These are phyloP conservation scores for Battus philenor DNA, from an alignment of 1,140 invertebrate genomes.

Conservation along the genomic window DNA sequence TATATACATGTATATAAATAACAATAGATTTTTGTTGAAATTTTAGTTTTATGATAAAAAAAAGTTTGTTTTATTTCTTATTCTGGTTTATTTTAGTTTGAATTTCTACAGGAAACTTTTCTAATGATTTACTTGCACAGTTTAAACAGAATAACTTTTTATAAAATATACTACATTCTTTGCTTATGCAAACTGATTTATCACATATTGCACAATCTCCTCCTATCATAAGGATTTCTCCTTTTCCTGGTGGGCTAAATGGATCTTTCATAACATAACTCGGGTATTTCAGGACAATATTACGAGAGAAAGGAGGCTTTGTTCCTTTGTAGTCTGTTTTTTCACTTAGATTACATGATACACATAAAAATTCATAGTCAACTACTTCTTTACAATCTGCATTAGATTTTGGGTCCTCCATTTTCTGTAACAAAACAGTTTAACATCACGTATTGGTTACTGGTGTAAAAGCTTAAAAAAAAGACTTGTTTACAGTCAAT, in stretches of 20 bases:
- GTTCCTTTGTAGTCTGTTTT: conserved; percentile 84
- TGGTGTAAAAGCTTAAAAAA: too few species aligned
- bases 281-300: conserved; percentile 80
- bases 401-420: conserved; percentile 37
- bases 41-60: too few species aligned
- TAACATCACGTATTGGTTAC: too few species aligned
- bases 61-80: conserved; percentile 4
- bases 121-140: conserved; percentile 79
- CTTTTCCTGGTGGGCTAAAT: conserved; percentile 80
- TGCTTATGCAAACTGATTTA: conserved; percentile 82
- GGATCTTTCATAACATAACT: conserved; percentile 90
- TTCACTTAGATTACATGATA: conserved; percentile 80
- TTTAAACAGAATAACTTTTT: conserved; percentile 82
- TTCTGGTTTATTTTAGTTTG: conserved; percentile 37
- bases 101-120: conserved; percentile 80
- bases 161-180: conserved; percentile 89
- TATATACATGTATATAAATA: too few species aligned
- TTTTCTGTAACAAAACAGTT: conserved; percentile 43
- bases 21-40: too few species aligned
- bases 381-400: conserved; percentile 32
- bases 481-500: too few species aligned
- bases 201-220: conserved; percentile 83
- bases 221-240: conserved; percentile 84
- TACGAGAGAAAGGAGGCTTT: conserved; percentile 82
- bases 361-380: conserved; percentile 79